Base-by-base conservation (phyloP, 2,888 invertebrate genomes). In the Syritta pipiens region DNA sequence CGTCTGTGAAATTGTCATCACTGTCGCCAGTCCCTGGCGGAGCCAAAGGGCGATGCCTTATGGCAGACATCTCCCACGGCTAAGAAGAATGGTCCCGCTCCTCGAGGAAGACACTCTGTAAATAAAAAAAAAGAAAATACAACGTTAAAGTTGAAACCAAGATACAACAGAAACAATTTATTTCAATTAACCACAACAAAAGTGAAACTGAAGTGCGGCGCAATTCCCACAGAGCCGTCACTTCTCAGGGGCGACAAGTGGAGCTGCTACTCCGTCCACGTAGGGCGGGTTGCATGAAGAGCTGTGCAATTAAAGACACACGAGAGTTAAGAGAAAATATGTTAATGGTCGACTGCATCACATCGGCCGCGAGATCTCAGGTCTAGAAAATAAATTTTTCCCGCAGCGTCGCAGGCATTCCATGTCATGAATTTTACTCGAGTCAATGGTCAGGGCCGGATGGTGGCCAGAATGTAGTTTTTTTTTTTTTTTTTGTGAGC, bases 1-100 rank as follows among this genome's bases (percentile, higher is more conserved):
- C 96, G 89, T 96, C 96, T 32, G 95, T 94, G 86, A 93, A 92
- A 89, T 95, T 94, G 84, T 93, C 91, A 88, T 94, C 93, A 88
- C 94, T 93, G 83, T 90, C 92, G 83, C 86, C 86, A 46, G 87
- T 88, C 48, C 83, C 83, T 75, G 87, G 86, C 81, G 88, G 86
- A 82, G 85, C 87, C 83, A 90, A 89, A 83, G 93, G 91, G 85
- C 92, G 91, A 89, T 93, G 93, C 89, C 92, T 90, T 85, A 90
- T 87, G 69, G 91, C 93, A 85, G 93, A 91, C 89, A 94, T 91
- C 88, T 87, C 84, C 85, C 86, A 84, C 85, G 85, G 84, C 84
- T 83, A 77, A 81, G 82, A 82, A 71, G 35, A 62, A 51, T 72
- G 42, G 37, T 35, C 30, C 55, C 10, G 67, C 28, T 51, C 30